Evolutionary conservation across 2,888 invertebrate species (phyloP), one percentile per base, ranked within the genome.

Genomic region (Tetragonula carbonaria): DNA sequence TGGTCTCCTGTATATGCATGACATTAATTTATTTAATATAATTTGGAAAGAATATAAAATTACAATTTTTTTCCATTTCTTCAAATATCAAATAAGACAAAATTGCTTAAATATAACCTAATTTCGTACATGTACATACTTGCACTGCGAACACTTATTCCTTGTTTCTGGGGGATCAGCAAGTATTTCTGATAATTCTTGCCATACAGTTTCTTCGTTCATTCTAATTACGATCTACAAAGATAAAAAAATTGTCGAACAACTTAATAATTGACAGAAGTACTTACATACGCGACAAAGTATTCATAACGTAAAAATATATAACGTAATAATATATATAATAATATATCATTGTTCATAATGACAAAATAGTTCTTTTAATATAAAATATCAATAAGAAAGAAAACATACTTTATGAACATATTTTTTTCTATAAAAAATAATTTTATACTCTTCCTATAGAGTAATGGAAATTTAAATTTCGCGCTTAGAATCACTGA

Each of bases 161-260:
- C 98, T 95, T 96, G 96, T 96, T 86, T 95, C 93, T 23, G 97
- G 97, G 50, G 97, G 97, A 94, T 98, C 98, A 4, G 97, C 96
- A 63, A 96, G 96, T 88, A 98, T 97, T 89, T 96, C 96, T 6
- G 96, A 96, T 78, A 98, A 95, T 93, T 97, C 97, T 89, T 96
- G 95, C 96, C 97, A 97, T 28, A 95, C 96, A 51, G 86, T 87
- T 66, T 91, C 91, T 78, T 92, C 94, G 53, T 91, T 91, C 62
- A 90, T 91, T 92, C 92, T 92, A 74, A 84, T 65, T 80, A 72
- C 16, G 23, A 50, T 38, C 67, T 74, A 73, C 14, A n/a, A 80
- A 67, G 74, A 72, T 62, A 73, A 68, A 70, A 18, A 53, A 74
- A n/a, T 13, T 23, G 55, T 57, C 6, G n/a, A 38, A 38, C 13